Evolutionary conservation across 2,113 vertebrate genomes (phyloP).

Genomic region (Pholis gunnellus): DNA sequence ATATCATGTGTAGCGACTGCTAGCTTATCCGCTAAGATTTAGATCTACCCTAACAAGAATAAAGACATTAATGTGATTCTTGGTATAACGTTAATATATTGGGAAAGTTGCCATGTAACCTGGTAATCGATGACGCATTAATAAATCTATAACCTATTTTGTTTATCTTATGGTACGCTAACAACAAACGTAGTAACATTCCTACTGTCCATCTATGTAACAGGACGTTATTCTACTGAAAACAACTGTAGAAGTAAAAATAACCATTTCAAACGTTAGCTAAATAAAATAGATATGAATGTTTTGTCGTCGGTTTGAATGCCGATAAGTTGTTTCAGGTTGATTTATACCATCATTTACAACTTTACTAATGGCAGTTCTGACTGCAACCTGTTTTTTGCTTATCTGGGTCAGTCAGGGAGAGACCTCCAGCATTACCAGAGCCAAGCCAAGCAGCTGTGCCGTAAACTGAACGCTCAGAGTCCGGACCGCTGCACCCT

Average conservation of each 20-base stretch:
- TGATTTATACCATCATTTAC: background rate
- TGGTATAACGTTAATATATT: background rate
- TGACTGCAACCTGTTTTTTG: background rate
- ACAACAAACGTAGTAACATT: background rate
- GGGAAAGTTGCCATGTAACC: background rate
- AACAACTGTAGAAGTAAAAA: background rate
- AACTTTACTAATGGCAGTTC: background rate
- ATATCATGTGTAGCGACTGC: background rate
- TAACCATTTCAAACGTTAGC: background rate
- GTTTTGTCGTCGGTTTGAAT: background rate
- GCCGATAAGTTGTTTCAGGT: background rate
- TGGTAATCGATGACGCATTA: background rate
- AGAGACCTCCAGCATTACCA: conserved; percentile 97
- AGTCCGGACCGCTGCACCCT: conserved; percentile 95
- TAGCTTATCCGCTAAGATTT: background rate
- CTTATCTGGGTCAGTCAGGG: conserved; percentile 84
- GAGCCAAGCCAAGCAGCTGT: conserved; percentile 96
- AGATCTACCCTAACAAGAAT: background rate
- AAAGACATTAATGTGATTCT: background rate
- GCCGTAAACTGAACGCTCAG: conserved; percentile 93
- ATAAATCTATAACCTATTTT: background rate
- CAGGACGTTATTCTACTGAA: background rate
- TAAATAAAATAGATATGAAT: background rate
- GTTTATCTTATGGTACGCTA: background rate
- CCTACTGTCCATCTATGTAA: background rate